Evolutionary conservation across 2,113 vertebrate genomes (phyloP).

Genomic region (Ammodramus savannarum): DNA sequence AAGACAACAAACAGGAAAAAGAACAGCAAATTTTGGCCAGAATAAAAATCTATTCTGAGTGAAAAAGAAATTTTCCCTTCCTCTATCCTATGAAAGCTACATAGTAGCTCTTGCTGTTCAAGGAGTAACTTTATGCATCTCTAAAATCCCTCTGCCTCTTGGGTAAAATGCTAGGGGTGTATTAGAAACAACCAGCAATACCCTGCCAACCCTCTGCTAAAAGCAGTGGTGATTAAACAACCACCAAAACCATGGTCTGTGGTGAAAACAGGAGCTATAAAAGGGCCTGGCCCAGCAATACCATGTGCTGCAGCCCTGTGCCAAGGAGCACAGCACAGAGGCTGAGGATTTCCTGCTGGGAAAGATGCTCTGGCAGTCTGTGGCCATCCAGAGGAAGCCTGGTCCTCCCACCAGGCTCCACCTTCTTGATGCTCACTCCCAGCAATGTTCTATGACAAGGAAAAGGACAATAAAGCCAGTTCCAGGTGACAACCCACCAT

Average conservation of each 20-base stretch:
- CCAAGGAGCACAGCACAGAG: neutral
- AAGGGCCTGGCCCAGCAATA: neutral
- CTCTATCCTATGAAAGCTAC: neutral
- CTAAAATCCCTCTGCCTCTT: neutral
- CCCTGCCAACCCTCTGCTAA: neutral
- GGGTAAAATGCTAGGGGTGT: neutral
- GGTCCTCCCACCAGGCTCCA: neutral
- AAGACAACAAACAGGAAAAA: neutral
- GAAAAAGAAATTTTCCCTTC: neutral
- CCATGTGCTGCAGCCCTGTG: neutral
- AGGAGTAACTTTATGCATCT: neutral
- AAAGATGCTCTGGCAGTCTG: neutral
- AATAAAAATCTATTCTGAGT: neutral
- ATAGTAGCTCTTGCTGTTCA: neutral
- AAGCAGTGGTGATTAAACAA: neutral
- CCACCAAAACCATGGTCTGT: fast-evolving
- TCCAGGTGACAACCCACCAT: neutral
- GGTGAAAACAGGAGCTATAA: neutral
- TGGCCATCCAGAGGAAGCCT: neutral
- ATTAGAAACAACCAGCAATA: neutral
- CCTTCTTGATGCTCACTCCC: neutral
- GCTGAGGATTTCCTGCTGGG: fast-evolving
- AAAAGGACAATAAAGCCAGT: neutral
- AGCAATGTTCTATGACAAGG: fast-evolving
- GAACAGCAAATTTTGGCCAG: neutral